Evolutionary conservation across 1,140 invertebrate genomes (phyloP), one percentile per base, ranked within the genome.

Genomic region (Lasaia peninsularis): DNA sequence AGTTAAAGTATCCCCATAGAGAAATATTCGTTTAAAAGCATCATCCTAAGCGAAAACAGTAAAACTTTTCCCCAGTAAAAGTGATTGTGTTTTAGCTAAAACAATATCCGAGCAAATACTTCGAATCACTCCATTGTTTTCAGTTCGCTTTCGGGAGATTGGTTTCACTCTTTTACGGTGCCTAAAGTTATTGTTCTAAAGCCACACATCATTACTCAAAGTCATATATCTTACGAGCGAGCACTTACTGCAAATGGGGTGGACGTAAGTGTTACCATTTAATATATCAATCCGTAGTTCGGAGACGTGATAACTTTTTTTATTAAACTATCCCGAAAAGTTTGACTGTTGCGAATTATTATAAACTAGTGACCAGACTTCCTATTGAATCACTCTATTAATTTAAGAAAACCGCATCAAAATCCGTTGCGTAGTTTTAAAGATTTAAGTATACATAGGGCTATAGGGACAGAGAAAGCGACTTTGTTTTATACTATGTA

Each of bases 161-260:
- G 77, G 76, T 85, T 84, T 75, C 69, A 78, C 74, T 74, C 72
- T 80, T 82, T 77, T 67, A 62, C 70, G 58, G 63, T 62, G 67
- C 63, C 71, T 63, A 68, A 82, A 82, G 75, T 82, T 87, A 83
- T 85, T 85, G 81, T 85, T 85, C 71, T 80, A 74, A 67, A 73
- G 73, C 65, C 73, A 79, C 75, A 74, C 67, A 60, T 79, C 81
- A 84, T 87, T 83, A 82, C 77, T 83, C 78, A 82, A 73, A 52
- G 78, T 85, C 75, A 76, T 79, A 78, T 83, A 77, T 80, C 68
- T 70, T 69, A 75, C 58, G 71, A 83, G 72, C 56, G 66, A 81
- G 67, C 78, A 79, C 73, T 86, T 75, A 70, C 53, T 58, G 60
- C 32, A 58, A 70, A 73, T 67, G 65, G 74, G 71, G 74, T 71